A percentile compares a stretch with the other conserved stretches of the same genome.
Evolutionary conservation across 2,797 vertebrate species (phyloP).

Genomic region (Anniella stebbinsi): DNA sequence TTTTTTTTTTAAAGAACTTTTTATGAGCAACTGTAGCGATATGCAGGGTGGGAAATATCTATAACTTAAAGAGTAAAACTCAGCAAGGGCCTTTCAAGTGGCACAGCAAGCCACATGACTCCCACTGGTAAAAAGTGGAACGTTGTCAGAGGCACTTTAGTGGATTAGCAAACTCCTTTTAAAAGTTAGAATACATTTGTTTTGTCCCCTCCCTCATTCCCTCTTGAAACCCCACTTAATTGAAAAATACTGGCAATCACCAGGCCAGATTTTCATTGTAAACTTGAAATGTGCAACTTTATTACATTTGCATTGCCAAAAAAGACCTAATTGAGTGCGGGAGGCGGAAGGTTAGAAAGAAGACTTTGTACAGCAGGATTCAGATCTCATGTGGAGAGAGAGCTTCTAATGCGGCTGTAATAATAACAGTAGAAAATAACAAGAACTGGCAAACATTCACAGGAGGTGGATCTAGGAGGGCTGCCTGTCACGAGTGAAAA

Average conservation of each 20-base stretch:
- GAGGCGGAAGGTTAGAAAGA: slow-evolving; percentile 18
- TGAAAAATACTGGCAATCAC: slow-evolving; percentile 7
- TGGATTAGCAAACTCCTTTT: slow-evolving; percentile 23
- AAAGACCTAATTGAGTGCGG: slow-evolving; percentile 7
- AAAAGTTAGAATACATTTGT: background rate
- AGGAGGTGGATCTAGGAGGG: slow-evolving; percentile 21
- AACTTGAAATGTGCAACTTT: slow-evolving; percentile 13
- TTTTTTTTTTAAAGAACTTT: no score
- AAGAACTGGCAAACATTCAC: slow-evolving; percentile 41
- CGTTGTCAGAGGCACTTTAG: background rate
- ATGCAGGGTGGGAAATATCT: slow-evolving; percentile 16
- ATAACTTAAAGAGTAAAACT: slow-evolving; percentile 26
- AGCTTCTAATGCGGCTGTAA: slow-evolving; percentile 13
- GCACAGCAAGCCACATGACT: slow-evolving; percentile 11
- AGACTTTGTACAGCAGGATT: slow-evolving; percentile 22
- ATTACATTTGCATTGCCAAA: slow-evolving; percentile 13
- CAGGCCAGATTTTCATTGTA: slow-evolving; percentile 20
- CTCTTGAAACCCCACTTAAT: background rate
- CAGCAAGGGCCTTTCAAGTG: slow-evolving; percentile 29
- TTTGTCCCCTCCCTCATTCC: background rate
- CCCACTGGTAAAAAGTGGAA: background rate
- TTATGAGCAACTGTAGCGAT: slow-evolving; percentile 23
- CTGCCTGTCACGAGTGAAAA: slow-evolving; percentile 21
- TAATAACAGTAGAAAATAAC: slow-evolving; percentile 8
- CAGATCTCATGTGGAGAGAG: slow-evolving; percentile 3